Evolutionary conservation across 2,113 vertebrate genomes (phyloP), one percentile per base, ranked within the genome.

Genomic region (Porphyrio hochstetteri): DNA sequence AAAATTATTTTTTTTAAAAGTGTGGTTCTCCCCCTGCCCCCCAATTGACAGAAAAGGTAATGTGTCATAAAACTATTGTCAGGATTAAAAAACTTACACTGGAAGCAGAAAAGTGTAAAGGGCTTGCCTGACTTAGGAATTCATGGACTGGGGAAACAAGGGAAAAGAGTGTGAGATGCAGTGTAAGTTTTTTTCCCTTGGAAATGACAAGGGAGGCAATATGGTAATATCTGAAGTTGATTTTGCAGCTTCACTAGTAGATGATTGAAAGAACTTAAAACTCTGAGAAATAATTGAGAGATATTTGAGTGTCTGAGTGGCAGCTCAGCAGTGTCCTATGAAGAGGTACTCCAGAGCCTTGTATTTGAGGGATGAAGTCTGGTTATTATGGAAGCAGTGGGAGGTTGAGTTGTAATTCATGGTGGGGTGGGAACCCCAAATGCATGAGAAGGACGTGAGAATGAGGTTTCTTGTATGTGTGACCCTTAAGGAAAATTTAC

Each of bases 341-440:
- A 17, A 36, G 13, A 60, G 23, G 40, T 35, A 16, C 56, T 78
- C 29, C 44, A 40, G 28, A 46, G n/a, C 7, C 42, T 57, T 19
- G 5, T 1, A 0, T 0, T 4, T 5, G 35, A 25, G 70, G 61
- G 31, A 1, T 55, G 59, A 27, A 44, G 44, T 29, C 57, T 53
- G 35, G 7, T 11, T 18, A 25, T 3, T 28, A 11, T 0, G 1
- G 70, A 7, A 46, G 16, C 56, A 38, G 56, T 2, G 7, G n/a
- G 33, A 53, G 44, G 5, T 1, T 1, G 42, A 31, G 46, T 3
- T 70, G 27, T 31, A 17, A 5, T 55, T 63, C 6, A 1, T 20
- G 28, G 5, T 52, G 31, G 33, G 5, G 2, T 29, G 27, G 38
- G 19, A 89, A 9, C 40, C 69, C 35, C 21, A 61, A 6, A 44